Base-by-base conservation (phyloP, 2,888 invertebrate species). In the Pachycephus smyrnensis region DNA sequence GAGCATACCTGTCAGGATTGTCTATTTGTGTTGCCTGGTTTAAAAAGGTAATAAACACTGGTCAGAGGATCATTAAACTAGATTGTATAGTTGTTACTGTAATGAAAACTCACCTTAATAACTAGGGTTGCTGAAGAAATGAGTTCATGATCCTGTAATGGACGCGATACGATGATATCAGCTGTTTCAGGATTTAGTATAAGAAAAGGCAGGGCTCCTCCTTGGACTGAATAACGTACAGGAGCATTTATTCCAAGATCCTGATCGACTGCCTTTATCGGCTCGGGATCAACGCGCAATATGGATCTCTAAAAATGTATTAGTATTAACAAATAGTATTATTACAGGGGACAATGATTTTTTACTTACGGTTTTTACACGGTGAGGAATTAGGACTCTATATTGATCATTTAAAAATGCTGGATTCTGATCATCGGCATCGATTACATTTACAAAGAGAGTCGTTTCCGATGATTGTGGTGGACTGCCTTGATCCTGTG, bases 341-440 rank as follows among this genome's bases (percentile, higher is more conserved):
- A 23, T 76, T 79, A 79, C 31, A 76, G 37, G 74, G 74, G 33
- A 76, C 12, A 35, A 76, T 74, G 32, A 73, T 74, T n/a, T 76
- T 69, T 23, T 69, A 79, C 84, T 86, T 81, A 94, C 94, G 88
- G 92, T 92, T 81, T 92, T 92, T 0, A 94, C 93, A 76, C 94
- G 93, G 12, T 94, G 93, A 0, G 96, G 95, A 77, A 98, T 87
- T 11, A 94, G 92, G 0, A 96, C 95, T 71, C 94, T 94, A 89
- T 96, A 97, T 81, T 96, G 94, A 73, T 97, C 96, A 81, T 95
- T 94, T 12, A 94, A 89, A 89, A 97, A 98, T 86, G 94, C 94
- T 0, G 98, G 98, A 92, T 98, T 98, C 92, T 98, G 97, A 91
- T 98, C 98, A 88, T 98, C 98, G 0, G 97, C 97, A 90, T 98